Base-by-base conservation (phyloP, 2,797 vertebrate genomes). In the Oreochromis mossambicus region DNA sequence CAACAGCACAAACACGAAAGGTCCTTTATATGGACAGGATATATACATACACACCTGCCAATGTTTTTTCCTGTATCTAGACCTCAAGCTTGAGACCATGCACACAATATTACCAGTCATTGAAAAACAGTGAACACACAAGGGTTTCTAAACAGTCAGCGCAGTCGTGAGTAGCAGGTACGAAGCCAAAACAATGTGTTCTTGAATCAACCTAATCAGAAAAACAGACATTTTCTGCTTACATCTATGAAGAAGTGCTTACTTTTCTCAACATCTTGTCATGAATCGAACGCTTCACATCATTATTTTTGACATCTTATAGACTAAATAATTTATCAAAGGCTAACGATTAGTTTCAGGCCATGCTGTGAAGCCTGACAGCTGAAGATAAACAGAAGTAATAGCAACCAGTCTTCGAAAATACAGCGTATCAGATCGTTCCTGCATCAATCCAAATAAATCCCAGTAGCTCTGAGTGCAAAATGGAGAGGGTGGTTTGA, bases 301-400 rank as follows among this genome's bases (percentile, higher is more conserved):
- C 38, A 80, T 75, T 80, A 34, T 58, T 56, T 77, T n/a, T 56
- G 68, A 78, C 26, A 75, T 41, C 54, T 75, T 43, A 48, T 15
- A 70, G 21, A 66, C 19, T 19, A 24, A 78, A 80, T 43, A 75
- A 46, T 48, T 21, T 11, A 80, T 61, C 13, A 54, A 58, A 58
- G 19, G 41, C 36, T 58, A 41, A 15, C 48, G 4, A 1, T 73
- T 75, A 38, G n/a, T 36, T 66, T 56, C 55, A 38, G 21, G n/a
- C 4, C 8, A 17, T 8, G 11, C n/a, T 83, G 48, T 48, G 43
- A 79, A 58, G 34, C 77, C 77, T 12, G 75, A 79, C 48, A 68
- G 63, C 14, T 73, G 63, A 52, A 85, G 73, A 83, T 43, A 51
- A 5, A 77, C 34, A 24, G 68, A 78, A 81, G 43, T 34, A 68